Conservation (phyloP, 2,888 invertebrate genomes). For the Tenthredo notha region DNA sequence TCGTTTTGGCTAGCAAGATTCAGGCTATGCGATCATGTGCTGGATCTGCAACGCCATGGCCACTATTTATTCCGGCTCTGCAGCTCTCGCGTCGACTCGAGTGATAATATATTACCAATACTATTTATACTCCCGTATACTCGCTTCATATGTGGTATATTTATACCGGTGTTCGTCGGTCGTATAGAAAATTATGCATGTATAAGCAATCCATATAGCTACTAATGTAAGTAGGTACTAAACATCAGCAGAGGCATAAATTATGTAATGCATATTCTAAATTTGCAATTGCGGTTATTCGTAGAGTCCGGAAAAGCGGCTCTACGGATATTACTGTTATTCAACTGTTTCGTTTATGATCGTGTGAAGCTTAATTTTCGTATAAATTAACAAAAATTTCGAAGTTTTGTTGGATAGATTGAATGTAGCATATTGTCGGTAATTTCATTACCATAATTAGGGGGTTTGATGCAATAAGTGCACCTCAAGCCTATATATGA, state of each 20-base stretch:
- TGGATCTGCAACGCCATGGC: constrained; percentile 21
- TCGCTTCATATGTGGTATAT: background rate
- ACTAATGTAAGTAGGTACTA: background rate
- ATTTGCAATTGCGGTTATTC: background rate
- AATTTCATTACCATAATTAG: background rate
- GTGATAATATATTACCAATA: constrained; percentile 42
- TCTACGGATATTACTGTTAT: background rate
- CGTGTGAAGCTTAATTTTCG: background rate
- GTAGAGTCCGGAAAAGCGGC: background rate
- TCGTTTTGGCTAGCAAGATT: constrained; percentile 27
- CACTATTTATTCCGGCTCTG: background rate
- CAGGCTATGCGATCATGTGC: constrained; percentile 45
- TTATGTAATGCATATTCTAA: background rate
- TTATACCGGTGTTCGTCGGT: background rate
- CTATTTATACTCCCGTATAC: constrained; percentile 45
- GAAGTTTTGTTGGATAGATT: background rate
- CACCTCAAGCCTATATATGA: background rate
- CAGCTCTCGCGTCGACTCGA: background rate
- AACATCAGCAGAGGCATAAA: background rate
- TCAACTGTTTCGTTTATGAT: background rate
- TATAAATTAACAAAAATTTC: background rate
- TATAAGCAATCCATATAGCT: background rate
- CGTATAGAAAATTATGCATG: background rate
- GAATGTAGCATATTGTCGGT: background rate
- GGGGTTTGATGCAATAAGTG: background rate